Evolutionary conservation across 2,113 vertebrate species (phyloP).

Genomic region (Pseudorhombus dupliciocellatus): DNA sequence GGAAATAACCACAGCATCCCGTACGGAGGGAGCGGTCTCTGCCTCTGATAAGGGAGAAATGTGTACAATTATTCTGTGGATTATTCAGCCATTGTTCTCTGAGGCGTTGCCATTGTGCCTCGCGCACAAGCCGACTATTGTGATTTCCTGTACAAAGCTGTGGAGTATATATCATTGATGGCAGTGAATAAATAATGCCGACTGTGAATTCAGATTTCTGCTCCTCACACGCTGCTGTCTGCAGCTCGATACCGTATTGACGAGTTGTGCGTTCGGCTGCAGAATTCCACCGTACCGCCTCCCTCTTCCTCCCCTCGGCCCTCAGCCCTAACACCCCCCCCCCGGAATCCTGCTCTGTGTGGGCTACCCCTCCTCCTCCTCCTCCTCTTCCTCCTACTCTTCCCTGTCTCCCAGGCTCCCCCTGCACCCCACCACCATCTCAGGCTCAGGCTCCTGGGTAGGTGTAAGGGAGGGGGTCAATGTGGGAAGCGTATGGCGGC

Average conservation of each 20-base stretch:
- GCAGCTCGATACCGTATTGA: slow-evolving; percentile 70
- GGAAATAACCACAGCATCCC: slow-evolving; percentile 31
- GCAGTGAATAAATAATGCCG: slow-evolving; percentile 28
- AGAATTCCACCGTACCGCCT: slow-evolving; percentile 75
- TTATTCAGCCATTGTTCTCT: slow-evolving; percentile 67
- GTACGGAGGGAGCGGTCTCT: slow-evolving; percentile 17
- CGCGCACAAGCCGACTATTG: slow-evolving; percentile 35
- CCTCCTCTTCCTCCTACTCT: neutral
- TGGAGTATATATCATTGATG: slow-evolving; percentile 48
- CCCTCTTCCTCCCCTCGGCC: slow-evolving; percentile 43
- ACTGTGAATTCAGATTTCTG: slow-evolving; percentile 5
- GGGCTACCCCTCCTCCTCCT: slow-evolving; percentile 12
- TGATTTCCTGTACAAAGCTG: slow-evolving; percentile 43
- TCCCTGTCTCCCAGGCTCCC: slow-evolving; percentile 31
- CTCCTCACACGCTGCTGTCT: neutral
- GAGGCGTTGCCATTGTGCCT: slow-evolving; percentile 34
- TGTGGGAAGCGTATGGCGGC: slow-evolving; percentile 53
- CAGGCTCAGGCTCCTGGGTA: slow-evolving; percentile 53
- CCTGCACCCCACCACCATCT: slow-evolving; percentile 22
- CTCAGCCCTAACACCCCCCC: slow-evolving; percentile 33
- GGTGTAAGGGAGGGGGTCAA: slow-evolving; percentile 46
- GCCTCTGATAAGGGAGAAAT: slow-evolving; percentile 16
- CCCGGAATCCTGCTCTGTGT: slow-evolving; percentile 31
- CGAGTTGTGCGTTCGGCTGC: slow-evolving; percentile 51
- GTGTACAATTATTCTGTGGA: slow-evolving; percentile 53